These are phyloP conservation scores for Junonia oenone DNA, from an alignment of 2,888 invertebrate genomes.

Conservation along the genomic window DNA sequence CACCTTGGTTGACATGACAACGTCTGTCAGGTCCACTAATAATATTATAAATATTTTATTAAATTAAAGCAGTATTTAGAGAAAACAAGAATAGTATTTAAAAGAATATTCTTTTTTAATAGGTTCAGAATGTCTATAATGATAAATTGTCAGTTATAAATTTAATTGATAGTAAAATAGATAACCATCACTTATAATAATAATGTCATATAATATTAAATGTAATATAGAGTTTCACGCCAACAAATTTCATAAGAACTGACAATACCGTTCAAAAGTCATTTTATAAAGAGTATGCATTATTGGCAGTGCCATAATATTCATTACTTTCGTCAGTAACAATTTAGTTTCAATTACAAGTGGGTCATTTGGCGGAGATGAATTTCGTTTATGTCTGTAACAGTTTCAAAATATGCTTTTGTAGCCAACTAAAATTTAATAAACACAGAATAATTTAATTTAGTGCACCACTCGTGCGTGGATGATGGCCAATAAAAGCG, in stretches of 20 bases:
- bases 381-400: conserved; percentile 52
- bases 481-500: conserved; percentile 72
- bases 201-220: neutral
- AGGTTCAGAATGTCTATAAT: no score
- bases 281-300: neutral
- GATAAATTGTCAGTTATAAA: no score
- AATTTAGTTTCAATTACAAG: conserved; percentile 36
- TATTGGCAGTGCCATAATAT: conserved; percentile 5
- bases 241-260: neutral
- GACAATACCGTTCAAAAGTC: neutral
- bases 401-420: conserved; percentile 61
- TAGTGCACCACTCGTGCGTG: conserved; percentile 65
- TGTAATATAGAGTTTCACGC: no score
- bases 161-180: no score
- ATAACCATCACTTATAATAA: neutral
- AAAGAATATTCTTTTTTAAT: no score
- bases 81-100: no score
- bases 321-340: conserved; percentile 21
- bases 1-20: no score
- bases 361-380: conserved; percentile 55
- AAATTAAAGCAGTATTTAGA: no score
- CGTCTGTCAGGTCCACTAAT: no score
- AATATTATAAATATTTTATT: no score
- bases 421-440: conserved; percentile 73
- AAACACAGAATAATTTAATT: conserved; percentile 75